Percentiles rank a stretch among this genome's conserved stretches.
Evolutionary conservation across 2,888 invertebrate genomes (phyloP).

Genomic region (Dasypolia templi): DNA sequence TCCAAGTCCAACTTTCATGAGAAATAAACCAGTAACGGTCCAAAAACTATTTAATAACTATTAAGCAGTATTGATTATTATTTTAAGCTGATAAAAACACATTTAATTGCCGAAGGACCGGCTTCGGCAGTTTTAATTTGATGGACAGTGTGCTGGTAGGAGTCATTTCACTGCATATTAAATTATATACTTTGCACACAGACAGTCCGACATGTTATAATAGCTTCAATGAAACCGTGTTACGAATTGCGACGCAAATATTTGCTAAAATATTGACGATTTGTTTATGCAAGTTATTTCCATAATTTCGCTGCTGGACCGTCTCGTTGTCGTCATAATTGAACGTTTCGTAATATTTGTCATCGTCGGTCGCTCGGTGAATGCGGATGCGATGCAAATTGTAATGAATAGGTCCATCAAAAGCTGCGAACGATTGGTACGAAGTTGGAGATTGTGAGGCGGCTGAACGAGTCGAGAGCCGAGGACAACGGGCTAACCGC

Average conservation of each 20-base stretch:
- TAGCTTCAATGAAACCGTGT: conserved; percentile 47
- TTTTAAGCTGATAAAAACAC: conserved; percentile 8
- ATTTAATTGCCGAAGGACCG: not conserved
- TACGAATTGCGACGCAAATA: conserved; percentile 69
- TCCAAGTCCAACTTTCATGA: not conserved
- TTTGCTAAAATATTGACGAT: conserved; percentile 65
- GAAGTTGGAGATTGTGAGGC: conserved; percentile 63
- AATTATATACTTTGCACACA: conserved; percentile 38
- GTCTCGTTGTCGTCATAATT: conserved; percentile 45
- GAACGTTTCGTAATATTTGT: conserved; percentile 50
- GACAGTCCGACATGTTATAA: conserved; percentile 27
- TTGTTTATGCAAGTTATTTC: conserved; percentile 66
- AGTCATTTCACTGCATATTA: conserved; percentile 19
- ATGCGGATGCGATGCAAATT: conserved; percentile 51
- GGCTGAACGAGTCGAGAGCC: conserved; percentile 61
- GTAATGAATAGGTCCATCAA: conserved; percentile 56
- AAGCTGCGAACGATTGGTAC: conserved; percentile 38
- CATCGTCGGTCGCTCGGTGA: conserved; percentile 23
- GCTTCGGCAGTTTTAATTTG: not conserved
- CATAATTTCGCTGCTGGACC: conserved; percentile 65
- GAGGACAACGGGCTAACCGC: conserved; percentile 69
- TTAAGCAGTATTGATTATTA: no score
- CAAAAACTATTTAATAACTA: no score
- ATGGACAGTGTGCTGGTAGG: conserved; percentile 1
- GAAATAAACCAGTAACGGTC: conserved; percentile 49